phyloP scores from a whole-genome alignment of 2,797 vertebrate genomes.

The Argentina silus region DNA sequence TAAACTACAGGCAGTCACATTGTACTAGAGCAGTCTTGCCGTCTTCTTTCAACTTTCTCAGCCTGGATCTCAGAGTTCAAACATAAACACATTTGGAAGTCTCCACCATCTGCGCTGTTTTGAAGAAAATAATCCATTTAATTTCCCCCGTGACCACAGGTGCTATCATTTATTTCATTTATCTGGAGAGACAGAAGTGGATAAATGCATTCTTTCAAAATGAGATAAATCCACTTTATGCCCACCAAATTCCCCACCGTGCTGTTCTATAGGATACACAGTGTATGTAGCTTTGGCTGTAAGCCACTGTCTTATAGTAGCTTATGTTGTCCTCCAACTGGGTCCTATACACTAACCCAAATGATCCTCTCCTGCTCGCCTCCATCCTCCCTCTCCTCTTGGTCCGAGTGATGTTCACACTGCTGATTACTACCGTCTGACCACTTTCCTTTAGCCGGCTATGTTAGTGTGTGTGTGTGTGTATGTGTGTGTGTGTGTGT shows the following conservation, averaged over 20 bases:
- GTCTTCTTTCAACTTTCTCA: slow-evolving; percentile 1
- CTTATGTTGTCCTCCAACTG: not conserved
- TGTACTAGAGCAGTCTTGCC: slow-evolving; percentile 1
- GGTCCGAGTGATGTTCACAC: not conserved
- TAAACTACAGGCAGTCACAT: too few species aligned
- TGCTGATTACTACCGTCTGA: not conserved
- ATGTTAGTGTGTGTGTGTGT: not conserved
- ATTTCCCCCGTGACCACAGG: slow-evolving; percentile 70
- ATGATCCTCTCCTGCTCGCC: not conserved
- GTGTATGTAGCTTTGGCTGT: not conserved
- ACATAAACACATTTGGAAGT: slow-evolving; percentile 52
- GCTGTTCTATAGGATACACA: slow-evolving; percentile 47
- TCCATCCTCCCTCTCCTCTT: not conserved
- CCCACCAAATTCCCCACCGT: slow-evolving; percentile 47
- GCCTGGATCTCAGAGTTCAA: slow-evolving; percentile 43
- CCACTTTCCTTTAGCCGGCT: too few species aligned
- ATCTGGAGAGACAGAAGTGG: slow-evolving; percentile 62
- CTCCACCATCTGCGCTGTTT: slow-evolving; percentile 61
- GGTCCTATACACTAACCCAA: not conserved
- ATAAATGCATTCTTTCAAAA: slow-evolving; percentile 67
- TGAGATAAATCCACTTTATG: slow-evolving; percentile 58
- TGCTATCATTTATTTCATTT: slow-evolving; percentile 71
- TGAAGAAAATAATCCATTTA: slow-evolving; percentile 72
- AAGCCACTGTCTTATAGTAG: not conserved
- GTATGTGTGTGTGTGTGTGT: slow-evolving; percentile 17